Base-by-base conservation (phyloP, 2,797 vertebrate genomes). In the Balearica regulorum region DNA sequence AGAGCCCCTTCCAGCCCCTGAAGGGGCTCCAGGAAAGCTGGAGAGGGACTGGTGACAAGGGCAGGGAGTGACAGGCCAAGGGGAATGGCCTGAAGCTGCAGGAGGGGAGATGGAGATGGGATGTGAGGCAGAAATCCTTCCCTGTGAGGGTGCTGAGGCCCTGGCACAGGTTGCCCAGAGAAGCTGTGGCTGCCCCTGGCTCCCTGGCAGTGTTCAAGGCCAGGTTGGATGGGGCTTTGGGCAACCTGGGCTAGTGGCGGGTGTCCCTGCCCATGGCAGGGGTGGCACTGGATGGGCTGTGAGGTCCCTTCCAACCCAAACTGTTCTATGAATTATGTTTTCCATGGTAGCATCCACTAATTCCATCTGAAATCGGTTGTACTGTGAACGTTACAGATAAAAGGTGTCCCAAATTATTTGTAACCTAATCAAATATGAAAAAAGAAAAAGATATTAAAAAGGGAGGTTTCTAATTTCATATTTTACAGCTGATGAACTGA, bases 211-310 rank as follows among this genome's bases (percentile, higher is more conserved):
- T 54, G 18, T 41, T 35, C 37, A 13, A 71, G 21, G 29, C 16
- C 53, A 55, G 17, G 18, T 0, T 72, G 39, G 72, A 37, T 0
- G 0, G 20, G 21, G n/a, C 11, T 89, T 77, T 70, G 43, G 53
- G 51, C 10, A 83, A 1, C 7, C 17, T 72, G 64, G 24, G n/a
- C 2, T 4, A 3, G 39, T 19, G 20, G 46, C 20, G 76, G 18
- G 2, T 39, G 44, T 37, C 44, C 48, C 49, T 78, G 29, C 3
- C 16, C 6, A 6, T 6, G 43, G 54, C 49, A 83, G 16, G 9
- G 5, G 7, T 28, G 64, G 24, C 5, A 79, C 37, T 41, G 10
- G 22, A 9, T 43, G 33, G 20, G 26, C 10, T 62, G 85, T 35
- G 41, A 31, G 13, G 18, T 41, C 35, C 15, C 15, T 76, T 83